These are phyloP conservation scores for Drosophila truncata DNA, from an alignment of 1,140 invertebrate species.

Conservation along the genomic window DNA sequence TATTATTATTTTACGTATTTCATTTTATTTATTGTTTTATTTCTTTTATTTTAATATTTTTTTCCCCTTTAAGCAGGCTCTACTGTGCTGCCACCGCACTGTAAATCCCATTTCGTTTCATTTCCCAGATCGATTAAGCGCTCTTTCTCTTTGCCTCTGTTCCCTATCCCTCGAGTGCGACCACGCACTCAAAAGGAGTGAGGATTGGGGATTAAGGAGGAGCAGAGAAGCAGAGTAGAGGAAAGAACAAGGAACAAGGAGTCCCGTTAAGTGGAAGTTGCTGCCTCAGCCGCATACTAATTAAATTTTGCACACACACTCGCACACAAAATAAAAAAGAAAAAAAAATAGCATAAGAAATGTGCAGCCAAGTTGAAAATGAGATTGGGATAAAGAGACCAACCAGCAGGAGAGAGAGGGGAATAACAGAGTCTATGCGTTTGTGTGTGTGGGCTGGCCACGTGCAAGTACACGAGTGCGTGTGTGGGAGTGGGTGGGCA, in stretches of 20 bases:
- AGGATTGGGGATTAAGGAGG: background rate
- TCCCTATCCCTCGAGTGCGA: conserved; percentile 56
- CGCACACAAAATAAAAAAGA: conserved; percentile 11
- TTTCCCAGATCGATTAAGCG: conserved; percentile 69
- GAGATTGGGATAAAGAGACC: conserved; percentile 10
- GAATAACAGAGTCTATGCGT: too few relatives aligned
- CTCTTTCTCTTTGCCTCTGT: conserved; percentile 50
- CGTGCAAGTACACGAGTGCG: conserved; percentile 23
- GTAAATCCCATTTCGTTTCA: conserved; percentile 29
- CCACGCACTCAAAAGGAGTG: conserved; percentile 30
- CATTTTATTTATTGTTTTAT: too few relatives aligned
- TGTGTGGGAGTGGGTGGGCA: conserved; percentile 11
- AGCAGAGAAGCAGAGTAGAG: background rate
- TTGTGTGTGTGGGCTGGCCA: conserved; percentile 1
- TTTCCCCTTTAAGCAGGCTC: background rate
- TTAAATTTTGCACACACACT: conserved; percentile 55
- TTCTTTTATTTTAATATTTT: background rate
- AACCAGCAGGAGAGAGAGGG: background rate
- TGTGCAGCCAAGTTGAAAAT: conserved; percentile 57
- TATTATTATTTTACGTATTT: too few relatives aligned
- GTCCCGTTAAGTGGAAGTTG: conserved; percentile 32
- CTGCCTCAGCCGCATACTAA: conserved; percentile 51
- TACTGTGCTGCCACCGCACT: conserved; percentile 5
- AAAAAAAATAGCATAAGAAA: conserved; percentile 33
- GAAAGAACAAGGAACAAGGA: conserved; percentile 2